Evolutionary conservation across 2,113 vertebrate species (phyloP).

Genomic region (Vidua macroura): DNA sequence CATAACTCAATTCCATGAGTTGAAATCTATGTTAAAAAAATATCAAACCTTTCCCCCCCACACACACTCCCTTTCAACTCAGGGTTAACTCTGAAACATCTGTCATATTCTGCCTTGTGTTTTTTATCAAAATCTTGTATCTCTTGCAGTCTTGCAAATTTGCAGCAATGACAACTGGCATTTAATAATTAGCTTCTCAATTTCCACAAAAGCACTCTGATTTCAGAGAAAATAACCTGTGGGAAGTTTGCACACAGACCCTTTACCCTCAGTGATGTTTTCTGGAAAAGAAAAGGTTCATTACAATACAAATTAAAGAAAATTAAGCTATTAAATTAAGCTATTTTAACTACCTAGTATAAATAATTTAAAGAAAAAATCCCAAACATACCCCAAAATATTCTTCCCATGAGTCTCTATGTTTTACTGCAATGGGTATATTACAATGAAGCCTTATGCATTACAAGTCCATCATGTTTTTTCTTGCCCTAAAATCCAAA

Average conservation of each 20-base stretch:
- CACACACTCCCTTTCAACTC: not conserved
- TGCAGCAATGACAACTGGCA: not conserved
- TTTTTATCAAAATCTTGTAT: not conserved
- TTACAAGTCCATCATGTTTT: not conserved
- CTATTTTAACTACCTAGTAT: not conserved
- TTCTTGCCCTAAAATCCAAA: not conserved
- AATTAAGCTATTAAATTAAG: not conserved
- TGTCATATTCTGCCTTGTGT: not conserved
- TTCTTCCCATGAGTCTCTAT: not conserved
- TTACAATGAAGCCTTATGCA: not conserved
- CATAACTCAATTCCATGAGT: not conserved
- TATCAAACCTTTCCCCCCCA: not conserved
- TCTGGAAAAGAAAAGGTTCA: not conserved
- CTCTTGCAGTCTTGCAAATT: not conserved
- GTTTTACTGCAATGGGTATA: not conserved
- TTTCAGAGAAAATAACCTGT: not conserved
- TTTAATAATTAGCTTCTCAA: constrained; percentile 13
- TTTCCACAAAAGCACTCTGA: not conserved
- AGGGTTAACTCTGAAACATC: not conserved
- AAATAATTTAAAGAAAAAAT: not conserved
- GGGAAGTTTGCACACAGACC: not conserved
- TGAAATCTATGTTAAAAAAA: not conserved
- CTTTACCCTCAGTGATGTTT: not conserved
- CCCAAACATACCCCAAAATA: not conserved
- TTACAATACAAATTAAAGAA: constrained; percentile 20